phyloP scores from a whole-genome alignment of 2,888 invertebrate genomes.

The Galerucella pusilla region DNA sequence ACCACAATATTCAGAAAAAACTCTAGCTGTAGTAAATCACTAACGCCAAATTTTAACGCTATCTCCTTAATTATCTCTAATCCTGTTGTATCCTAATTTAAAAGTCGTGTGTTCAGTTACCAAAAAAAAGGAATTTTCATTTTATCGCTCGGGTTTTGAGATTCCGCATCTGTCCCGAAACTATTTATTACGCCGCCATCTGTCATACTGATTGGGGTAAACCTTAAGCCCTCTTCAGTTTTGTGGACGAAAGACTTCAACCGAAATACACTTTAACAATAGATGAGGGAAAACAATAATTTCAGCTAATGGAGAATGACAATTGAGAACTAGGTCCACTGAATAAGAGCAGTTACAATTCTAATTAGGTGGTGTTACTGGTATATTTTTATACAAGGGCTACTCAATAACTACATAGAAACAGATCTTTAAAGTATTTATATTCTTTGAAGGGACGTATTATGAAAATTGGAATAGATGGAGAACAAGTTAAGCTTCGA shows the following conservation, averaged over 20 bases:
- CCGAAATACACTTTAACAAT: neutral
- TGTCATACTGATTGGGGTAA: slow-evolving; percentile 12
- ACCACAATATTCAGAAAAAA: too few relatives aligned
- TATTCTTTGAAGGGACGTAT: too few relatives aligned
- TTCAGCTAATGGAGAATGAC: neutral
- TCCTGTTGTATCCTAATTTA: slow-evolving; percentile 28
- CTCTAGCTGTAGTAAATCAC: too few relatives aligned
- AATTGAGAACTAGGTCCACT: neutral
- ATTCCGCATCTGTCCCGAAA: slow-evolving; percentile 13
- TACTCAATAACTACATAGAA: too few relatives aligned
- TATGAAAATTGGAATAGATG: too few relatives aligned
- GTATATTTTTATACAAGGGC: too few relatives aligned
- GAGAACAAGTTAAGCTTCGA: too few relatives aligned
- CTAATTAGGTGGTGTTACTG: neutral
- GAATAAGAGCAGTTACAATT: neutral
- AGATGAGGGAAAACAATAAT: neutral
- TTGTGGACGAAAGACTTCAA: neutral
- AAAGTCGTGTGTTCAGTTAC: slow-evolving; percentile 8
- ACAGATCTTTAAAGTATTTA: too few relatives aligned
- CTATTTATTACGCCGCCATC: slow-evolving; percentile 11
- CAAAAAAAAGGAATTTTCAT: slow-evolving; percentile 17
- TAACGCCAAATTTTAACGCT: slow-evolving; percentile 2
- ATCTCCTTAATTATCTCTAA: slow-evolving; percentile 22
- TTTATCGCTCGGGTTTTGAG: slow-evolving; percentile 1
- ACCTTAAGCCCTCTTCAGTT: slow-evolving; percentile 15